Percentiles rank a stretch among this genome's conserved stretches.
Evolutionary conservation across 2,113 vertebrate species (phyloP).

Genomic region (Engraulis encrasicolus): DNA sequence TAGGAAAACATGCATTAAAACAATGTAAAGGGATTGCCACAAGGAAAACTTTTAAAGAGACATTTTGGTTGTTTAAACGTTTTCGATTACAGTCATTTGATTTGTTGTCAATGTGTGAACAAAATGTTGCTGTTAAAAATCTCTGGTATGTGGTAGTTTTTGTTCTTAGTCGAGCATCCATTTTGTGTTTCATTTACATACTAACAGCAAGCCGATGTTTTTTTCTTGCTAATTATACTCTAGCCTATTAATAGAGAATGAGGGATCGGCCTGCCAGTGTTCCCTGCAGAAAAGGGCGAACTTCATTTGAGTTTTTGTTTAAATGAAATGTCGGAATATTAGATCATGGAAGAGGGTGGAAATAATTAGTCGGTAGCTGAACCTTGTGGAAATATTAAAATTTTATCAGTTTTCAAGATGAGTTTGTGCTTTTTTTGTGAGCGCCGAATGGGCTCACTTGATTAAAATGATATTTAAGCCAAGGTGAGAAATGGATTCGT

Average conservation of each 20-base stretch:
- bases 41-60: neutral
- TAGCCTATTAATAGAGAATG: slow-evolving; percentile 67
- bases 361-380: slow-evolving; percentile 62
- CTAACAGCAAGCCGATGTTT: slow-evolving; percentile 63
- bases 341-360: slow-evolving; percentile 53
- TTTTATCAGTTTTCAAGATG: slow-evolving; percentile 52
- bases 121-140: neutral
- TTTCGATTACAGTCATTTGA: neutral
- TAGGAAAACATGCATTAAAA: neutral
- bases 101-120: neutral
- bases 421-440: slow-evolving; percentile 50
- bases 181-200: slow-evolving; percentile 69
- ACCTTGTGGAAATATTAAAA: slow-evolving; percentile 55
- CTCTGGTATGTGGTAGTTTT: neutral
- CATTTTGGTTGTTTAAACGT: neutral
- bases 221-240: slow-evolving; percentile 69
- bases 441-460: slow-evolving; percentile 37
- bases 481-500: slow-evolving; percentile 15
- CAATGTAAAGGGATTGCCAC: neutral
- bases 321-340: slow-evolving; percentile 66
- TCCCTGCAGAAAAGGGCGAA: slow-evolving; percentile 64
- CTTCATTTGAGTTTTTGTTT: slow-evolving; percentile 63
- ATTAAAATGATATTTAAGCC: slow-evolving; percentile 40
- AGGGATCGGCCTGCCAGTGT: slow-evolving; percentile 65
- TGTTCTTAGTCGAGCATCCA: slow-evolving; percentile 32